These are phyloP conservation scores for Nibea albiflora DNA, from an alignment of 2,113 vertebrate species.

Conservation along the genomic window DNA sequence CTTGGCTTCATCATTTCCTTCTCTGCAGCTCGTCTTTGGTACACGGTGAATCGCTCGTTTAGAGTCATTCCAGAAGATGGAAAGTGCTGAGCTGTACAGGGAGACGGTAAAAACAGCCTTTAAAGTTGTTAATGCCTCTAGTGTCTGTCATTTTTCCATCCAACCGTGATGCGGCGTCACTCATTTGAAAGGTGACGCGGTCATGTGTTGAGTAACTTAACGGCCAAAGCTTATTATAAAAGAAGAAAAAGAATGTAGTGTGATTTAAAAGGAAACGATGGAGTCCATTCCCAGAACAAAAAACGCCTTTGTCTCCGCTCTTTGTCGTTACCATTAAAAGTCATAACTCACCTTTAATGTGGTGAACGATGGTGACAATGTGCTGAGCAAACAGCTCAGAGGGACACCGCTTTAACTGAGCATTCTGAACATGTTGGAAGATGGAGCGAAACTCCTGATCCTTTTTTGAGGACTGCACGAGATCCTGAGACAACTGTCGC, in stretches of 20 bases:
- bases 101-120: conserved; percentile 15
- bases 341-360: conserved; percentile 90
- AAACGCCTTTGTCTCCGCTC: neutral
- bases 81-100: conserved; percentile 93
- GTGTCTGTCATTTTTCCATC: neutral
- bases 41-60: conserved; percentile 97
- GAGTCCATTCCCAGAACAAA: neutral
- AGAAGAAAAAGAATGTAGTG: neutral
- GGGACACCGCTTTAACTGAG: conserved; percentile 89
- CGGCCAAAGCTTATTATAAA: neutral
- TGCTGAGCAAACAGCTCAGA: conserved; percentile 97
- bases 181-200: neutral
- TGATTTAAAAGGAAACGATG: neutral
- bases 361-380: conserved; percentile 96
- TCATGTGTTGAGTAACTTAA: neutral
- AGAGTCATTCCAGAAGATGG: conserved; percentile 93
- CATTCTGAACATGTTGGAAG: conserved; percentile 93
- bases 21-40: conserved; percentile 94
- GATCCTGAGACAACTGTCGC: conserved; percentile 92
- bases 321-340: too few relatives aligned
- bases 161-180: neutral
- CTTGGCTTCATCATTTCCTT: conserved; percentile 94
- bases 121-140: neutral
- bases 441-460: conserved; percentile 94
- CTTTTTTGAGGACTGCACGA: conserved; percentile 94